Evolutionary conservation across 2,113 vertebrate species (phyloP), one percentile per base, ranked within the genome.

Genomic region (Bujurquina vittata): DNA sequence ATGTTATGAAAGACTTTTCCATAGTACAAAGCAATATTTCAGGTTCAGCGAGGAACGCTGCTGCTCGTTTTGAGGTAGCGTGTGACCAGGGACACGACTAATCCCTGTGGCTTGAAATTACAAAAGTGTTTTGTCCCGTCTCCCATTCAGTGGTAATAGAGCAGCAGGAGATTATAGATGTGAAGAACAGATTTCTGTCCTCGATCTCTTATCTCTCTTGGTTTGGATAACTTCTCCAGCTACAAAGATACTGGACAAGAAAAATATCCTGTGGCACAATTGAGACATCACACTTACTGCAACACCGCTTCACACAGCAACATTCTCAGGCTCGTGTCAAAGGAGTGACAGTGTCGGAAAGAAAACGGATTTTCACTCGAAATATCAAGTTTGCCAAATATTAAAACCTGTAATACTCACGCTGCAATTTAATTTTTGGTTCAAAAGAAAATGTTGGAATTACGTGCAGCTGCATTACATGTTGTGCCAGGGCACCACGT

Each of bases 101-200:
- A 81, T 85, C 83, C 85, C 77, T 52, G 67, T 4, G 29, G 83
- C 61, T 76, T 62, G 67, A 72, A 72, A 72, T 72, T 72, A 72
- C 83, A 89, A 80, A 79, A 75, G 75, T 77, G 55, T 84, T 75
- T 84, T 83, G 86, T 89, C 84, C 75, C n/a, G 57, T 77, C 62
- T 4, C 57, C 61, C 57, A 43, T 82, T 83, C 22, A 43, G 54
- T 86, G 78, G 79, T 84, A 84, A 89, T 75, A 63, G 84, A 88
- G 75, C 84, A 84, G 84, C 69, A 49, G 63, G 76, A 84, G 88
- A 86, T 91, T 83, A 88, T 81, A 91, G 84, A 91, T 88, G 85
- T 76, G 85, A 82, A 72, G 43, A 79, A 81, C 60, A 79, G 85
- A 91, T 88, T 83, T 75, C 23, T 54, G 81, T 60, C 76, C 57